A percentile compares a stretch with the other conserved stretches of the same genome.
phyloP scores from a whole-genome alignment of 2,797 vertebrate genomes.

The Chaunax sp. region DNA sequence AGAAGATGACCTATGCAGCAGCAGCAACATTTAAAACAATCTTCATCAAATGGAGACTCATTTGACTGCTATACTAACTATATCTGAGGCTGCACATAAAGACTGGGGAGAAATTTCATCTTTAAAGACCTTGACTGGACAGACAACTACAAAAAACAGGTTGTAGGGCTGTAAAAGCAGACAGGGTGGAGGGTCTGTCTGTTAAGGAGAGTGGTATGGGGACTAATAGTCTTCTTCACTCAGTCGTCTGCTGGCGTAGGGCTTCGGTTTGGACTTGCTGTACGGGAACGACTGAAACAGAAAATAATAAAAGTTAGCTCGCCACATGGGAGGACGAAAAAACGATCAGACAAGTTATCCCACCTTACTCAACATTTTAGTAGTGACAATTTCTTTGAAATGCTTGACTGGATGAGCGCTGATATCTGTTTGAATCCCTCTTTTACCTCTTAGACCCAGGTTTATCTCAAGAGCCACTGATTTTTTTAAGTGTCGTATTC shows the following conservation, averaged over 20 bases:
- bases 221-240: constrained; percentile 64
- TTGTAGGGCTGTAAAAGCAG: constrained; percentile 56
- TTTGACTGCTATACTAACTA: constrained; percentile 27
- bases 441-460: constrained; percentile 2
- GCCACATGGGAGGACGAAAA: constrained; percentile 49
- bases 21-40: constrained; percentile 53
- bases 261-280: constrained; percentile 79
- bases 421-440: not conserved
- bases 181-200: constrained; percentile 42
- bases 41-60: constrained; percentile 5
- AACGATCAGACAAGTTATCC: constrained; percentile 7
- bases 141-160: constrained; percentile 30
- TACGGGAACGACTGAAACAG: constrained; percentile 85
- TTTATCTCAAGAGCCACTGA: not conserved
- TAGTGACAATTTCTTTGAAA: not conserved
- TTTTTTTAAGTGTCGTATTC: not conserved
- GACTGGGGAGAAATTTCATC: constrained; percentile 28
- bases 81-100: constrained; percentile 26
- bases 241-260: constrained; percentile 75
- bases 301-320: constrained; percentile 65
- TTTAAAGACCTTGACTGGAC: constrained; percentile 26
- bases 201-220: constrained; percentile 27
- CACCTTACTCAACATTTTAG: not conserved
- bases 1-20: constrained; percentile 13
- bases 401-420: not conserved